A percentile compares a stretch with the other conserved stretches of the same genome.
phyloP scores from a whole-genome alignment of 1,140 invertebrate genomes.

The Drosophila paulistorum region DNA sequence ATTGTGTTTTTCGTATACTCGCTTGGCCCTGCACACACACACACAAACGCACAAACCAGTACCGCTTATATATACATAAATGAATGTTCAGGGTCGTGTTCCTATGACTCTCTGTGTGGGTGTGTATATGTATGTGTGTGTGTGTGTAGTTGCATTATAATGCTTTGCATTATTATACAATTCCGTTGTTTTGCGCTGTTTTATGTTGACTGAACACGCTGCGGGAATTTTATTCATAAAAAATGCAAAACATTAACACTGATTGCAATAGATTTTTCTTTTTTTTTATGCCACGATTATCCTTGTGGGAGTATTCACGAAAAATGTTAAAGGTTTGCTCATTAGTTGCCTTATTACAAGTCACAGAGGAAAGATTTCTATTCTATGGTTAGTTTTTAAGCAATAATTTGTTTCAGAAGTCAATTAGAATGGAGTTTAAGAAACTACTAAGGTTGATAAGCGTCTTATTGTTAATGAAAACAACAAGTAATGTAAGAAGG shows the following conservation, averaged over 20 bases:
- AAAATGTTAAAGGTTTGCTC: not conserved
- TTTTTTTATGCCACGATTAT: constrained; percentile 45
- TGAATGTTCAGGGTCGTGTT: constrained; percentile 22
- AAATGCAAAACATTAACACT: constrained; percentile 75
- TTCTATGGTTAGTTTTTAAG: not conserved
- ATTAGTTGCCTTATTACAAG: constrained; percentile 2
- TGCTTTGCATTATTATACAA: constrained; percentile 54
- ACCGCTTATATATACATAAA: constrained; percentile 25
- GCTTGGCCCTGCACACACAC: constrained; percentile 40
- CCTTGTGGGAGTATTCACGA: constrained; percentile 13
- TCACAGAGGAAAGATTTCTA: not conserved
- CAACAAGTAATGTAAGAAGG: too few relatives aligned
- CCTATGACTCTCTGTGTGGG: not conserved
- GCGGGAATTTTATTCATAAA: constrained; percentile 68
- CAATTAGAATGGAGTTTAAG: not conserved
- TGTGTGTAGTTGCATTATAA: constrained; percentile 62
- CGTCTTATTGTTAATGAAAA: too few relatives aligned
- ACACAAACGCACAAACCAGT: not conserved
- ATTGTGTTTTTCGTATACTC: constrained; percentile 56
- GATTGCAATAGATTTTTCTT: constrained; percentile 69
- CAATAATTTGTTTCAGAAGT: not conserved
- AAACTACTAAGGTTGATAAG: too few relatives aligned
- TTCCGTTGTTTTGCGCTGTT: constrained; percentile 34
- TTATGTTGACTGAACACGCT: constrained; percentile 39
- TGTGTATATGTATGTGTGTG: constrained; percentile 6